A percentile compares a stretch with the other conserved stretches of the same genome.
Conservation (phyloP, 2,888 invertebrate genomes). For the Malacosoma neustria region DNA sequence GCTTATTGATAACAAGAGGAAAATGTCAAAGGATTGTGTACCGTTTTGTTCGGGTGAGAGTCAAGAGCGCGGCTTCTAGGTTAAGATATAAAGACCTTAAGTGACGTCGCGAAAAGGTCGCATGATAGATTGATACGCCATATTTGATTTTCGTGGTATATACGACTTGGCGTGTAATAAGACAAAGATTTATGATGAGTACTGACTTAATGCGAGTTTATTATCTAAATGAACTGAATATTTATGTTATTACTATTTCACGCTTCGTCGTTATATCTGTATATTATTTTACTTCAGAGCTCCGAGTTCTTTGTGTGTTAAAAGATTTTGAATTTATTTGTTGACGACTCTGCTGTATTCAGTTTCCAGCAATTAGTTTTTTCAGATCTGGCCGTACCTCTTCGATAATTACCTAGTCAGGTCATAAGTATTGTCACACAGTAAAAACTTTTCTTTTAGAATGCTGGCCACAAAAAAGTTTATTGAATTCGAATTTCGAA, state of each 20-base stretch:
- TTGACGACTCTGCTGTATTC: no score
- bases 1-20: slow-evolving; percentile 41
- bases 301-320: no score
- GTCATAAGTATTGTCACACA: no score
- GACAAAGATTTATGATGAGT: background rate
- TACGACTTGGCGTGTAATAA: slow-evolving; percentile 8
- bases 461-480: no score
- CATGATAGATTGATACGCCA: background rate
- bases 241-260: background rate
- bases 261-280: background rate
- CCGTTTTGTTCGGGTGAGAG: slow-evolving; percentile 13
- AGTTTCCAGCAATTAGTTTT: no score
- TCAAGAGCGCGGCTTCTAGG: slow-evolving; percentile 1
- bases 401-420: no score
- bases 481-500: no score
- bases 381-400: no score
- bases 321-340: no score
- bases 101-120: background rate
- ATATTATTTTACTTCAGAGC: background rate
- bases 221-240: background rate
- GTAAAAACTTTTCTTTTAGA: no score
- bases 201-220: background rate
- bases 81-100: background rate
- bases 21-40: slow-evolving; percentile 24
- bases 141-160: slow-evolving; percentile 5